These are phyloP conservation scores for Denticeps clupeoides DNA, from an alignment of 2,797 vertebrate genomes.

Conservation along the genomic window DNA sequence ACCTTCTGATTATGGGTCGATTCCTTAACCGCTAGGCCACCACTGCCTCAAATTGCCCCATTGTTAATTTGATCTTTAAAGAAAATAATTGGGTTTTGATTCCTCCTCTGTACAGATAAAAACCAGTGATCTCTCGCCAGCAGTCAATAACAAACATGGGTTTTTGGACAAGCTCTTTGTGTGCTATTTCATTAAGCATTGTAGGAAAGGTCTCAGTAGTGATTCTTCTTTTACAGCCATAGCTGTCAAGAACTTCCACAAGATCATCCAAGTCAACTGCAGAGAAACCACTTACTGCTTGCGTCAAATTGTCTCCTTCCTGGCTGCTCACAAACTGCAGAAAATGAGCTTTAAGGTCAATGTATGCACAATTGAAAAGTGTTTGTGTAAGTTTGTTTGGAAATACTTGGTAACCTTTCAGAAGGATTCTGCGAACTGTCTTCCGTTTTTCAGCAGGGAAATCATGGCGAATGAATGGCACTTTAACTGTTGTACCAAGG, in stretches of 20 bases:
- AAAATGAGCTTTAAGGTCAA: slow-evolving; percentile 25
- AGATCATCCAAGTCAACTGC: slow-evolving; percentile 24
- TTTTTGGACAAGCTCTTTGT: slow-evolving; percentile 29
- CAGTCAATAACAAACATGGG: slow-evolving; percentile 24
- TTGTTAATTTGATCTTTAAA: too few species aligned
- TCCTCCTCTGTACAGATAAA: too few species aligned
- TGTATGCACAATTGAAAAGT: too few species aligned
- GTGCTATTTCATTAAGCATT: slow-evolving; percentile 13
- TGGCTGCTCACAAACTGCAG: slow-evolving; percentile 26
- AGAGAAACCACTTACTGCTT: slow-evolving; percentile 19
- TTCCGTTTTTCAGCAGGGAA: slow-evolving; percentile 24
- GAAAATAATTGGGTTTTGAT: too few species aligned
- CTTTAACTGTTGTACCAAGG: slow-evolving; percentile 21
- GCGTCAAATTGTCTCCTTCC: slow-evolving; percentile 19
- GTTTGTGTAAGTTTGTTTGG: slow-evolving; percentile 21
- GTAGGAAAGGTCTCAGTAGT: slow-evolving; percentile 12
- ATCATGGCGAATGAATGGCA: slow-evolving; percentile 25
- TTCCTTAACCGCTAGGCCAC: too few species aligned
- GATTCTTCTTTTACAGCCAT: slow-evolving; percentile 15
- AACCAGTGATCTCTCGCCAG: slow-evolving; percentile 21
- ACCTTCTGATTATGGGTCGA: too few species aligned
- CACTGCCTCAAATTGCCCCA: too few species aligned
- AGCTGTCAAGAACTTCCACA: slow-evolving; percentile 15
- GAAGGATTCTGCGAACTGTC: slow-evolving; percentile 19
- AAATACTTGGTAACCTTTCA: slow-evolving; percentile 25